Conservation (phyloP, 2,113 vertebrate species). For the Neoarius graeffei region DNA sequence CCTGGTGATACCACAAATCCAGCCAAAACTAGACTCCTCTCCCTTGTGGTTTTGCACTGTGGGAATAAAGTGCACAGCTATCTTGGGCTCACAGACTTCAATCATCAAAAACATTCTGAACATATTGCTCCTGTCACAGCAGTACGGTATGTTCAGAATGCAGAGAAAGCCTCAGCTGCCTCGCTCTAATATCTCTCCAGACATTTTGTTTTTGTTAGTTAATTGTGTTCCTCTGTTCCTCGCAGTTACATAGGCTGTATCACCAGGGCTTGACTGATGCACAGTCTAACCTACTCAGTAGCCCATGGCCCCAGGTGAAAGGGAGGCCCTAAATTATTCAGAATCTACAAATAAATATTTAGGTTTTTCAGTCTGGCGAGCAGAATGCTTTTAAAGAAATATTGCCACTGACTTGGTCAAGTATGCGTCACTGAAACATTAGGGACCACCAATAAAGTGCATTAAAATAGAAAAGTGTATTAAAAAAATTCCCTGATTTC, state of each 20-base stretch:
- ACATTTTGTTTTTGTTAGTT: background rate
- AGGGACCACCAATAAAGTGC: too few species aligned
- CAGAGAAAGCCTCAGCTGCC: background rate
- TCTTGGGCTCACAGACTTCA: background rate
- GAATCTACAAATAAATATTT: background rate
- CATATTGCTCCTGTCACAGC: background rate
- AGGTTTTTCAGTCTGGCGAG: background rate
- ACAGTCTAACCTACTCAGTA: background rate
- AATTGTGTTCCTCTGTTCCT: background rate
- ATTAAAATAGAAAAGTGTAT: too few species aligned
- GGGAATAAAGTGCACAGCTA: background rate
- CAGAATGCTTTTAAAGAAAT: background rate
- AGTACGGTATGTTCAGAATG: background rate
- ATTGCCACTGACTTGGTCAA: too few species aligned
- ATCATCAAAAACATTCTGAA: background rate
- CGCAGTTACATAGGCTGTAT: background rate
- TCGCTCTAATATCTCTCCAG: background rate
- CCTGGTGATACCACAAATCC: background rate
- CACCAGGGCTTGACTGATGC: background rate
- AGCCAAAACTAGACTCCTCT: background rate
- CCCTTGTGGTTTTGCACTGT: background rate
- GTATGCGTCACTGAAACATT: too few species aligned
- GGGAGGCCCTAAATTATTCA: background rate
- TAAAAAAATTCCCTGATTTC: too few species aligned
- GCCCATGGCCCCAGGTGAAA: background rate